Conservation (phyloP, 2,888 invertebrate genomes). For the Chymomyza amoena region DNA sequence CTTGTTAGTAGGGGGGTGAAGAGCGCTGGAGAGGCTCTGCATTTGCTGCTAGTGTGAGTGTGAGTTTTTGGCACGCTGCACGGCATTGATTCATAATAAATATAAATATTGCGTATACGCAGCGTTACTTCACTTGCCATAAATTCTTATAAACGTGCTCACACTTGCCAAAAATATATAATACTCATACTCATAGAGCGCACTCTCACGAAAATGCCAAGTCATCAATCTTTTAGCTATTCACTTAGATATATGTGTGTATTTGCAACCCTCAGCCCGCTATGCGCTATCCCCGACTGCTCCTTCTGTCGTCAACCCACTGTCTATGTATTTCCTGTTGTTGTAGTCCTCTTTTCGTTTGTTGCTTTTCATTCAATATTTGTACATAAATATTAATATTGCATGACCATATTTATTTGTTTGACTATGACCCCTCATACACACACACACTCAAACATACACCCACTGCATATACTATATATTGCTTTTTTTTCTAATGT, state of each 20-base stretch:
- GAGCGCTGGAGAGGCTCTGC: not conserved
- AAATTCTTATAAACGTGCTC: conserved; percentile 65
- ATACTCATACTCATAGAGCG: not conserved
- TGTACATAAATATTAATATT: conserved; percentile 71
- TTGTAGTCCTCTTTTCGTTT: not conserved
- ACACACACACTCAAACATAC: not conserved
- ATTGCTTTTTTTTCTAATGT: not conserved
- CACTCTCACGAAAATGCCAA: conserved; percentile 36
- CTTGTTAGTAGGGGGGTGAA: not conserved
- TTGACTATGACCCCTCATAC: conserved; percentile 19
- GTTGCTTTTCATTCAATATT: conserved; percentile 52
- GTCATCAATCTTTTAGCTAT: conserved; percentile 71
- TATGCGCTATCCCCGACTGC: not conserved
- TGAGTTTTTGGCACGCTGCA: conserved; percentile 28
- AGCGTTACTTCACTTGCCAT: conserved; percentile 47
- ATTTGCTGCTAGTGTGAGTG: not conserved
- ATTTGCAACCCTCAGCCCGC: conserved; percentile 20
- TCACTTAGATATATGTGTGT: conserved; percentile 57
- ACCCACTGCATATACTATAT: not conserved
- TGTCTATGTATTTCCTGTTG: not conserved
- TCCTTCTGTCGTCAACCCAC: not conserved
- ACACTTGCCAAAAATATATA: conserved; percentile 13
- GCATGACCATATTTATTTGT: conserved; percentile 65
- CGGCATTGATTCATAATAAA: conserved; percentile 72
- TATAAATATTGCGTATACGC: conserved; percentile 72